Evolutionary conservation across 2,888 invertebrate genomes (phyloP), one percentile per base, ranked within the genome.

Genomic region (Diarsia rubi): DNA sequence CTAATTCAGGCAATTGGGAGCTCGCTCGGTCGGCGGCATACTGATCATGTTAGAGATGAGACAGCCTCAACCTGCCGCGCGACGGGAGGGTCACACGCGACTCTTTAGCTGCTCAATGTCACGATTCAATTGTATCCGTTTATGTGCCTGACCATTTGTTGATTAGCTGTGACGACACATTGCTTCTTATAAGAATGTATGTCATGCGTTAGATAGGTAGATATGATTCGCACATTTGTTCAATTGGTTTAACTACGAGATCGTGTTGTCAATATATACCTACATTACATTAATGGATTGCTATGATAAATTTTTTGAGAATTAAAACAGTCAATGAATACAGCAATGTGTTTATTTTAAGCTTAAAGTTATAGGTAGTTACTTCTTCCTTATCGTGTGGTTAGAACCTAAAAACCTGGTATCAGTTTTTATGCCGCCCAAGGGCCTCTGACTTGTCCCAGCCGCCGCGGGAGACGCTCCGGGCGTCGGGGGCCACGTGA

Each of bases 1-100:
- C 94, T 95, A 95, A 96, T 95, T 92, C 88, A 86, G 90, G 88
- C 94, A 95, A 95, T 94, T 95, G 95, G 88, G 88, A 87, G 89
- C 89, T 88, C 83, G 87, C 86, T 78, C 73, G 75, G 88, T 84
- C 89, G 84, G 86, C 89, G 88, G 91, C 93, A 91, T 92, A 90
- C 91, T 92, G 91, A 93, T 93, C 90, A 81, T 75, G 85, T 44
- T 74, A 54, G 81, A 75, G 78, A 81, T 69, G 69, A 75, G 78
- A 47, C 69, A 75, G 73, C 72, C 82, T 69, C 85, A 82, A 79
- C 82, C 85, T 68, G 81, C 54, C 49, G 37, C 49, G 24, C 31
- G 45, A 27, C 60, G 68, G 64, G 57, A 49, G 54, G 73, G 83
- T 80, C 87, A 75, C 88, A 75, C 79, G 83, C 73, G 60, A 79